A percentile compares a stretch with the other conserved stretches of the same genome.
phyloP scores from a whole-genome alignment of 2,888 invertebrate genomes.

The Conomelus anceps region DNA sequence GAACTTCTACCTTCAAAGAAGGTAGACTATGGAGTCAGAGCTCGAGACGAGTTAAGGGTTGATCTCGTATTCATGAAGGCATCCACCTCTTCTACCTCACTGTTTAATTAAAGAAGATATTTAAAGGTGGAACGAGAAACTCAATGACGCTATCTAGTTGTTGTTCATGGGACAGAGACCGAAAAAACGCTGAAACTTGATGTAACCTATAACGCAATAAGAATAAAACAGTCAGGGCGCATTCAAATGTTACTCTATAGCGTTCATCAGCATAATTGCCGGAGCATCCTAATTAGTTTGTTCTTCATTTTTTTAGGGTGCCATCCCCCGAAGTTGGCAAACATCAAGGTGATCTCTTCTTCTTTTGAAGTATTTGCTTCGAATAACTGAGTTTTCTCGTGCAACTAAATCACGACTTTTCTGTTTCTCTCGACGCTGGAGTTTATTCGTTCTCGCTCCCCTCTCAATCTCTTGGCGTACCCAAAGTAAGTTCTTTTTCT shows the following conservation, averaged over 20 bases:
- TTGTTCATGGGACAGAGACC: not conserved
- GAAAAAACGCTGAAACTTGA: not conserved
- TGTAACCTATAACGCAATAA: not conserved
- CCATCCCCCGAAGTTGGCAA: not conserved
- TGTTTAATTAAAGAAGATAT: not conserved
- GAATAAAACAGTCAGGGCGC: not conserved
- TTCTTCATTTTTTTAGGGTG: not conserved
- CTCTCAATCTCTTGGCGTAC: not conserved
- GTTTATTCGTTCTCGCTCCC: not conserved
- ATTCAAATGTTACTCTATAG: not conserved
- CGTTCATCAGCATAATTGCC: not conserved
- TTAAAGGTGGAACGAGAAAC: not conserved
- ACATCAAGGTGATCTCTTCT: not conserved
- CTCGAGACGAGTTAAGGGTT: not conserved
- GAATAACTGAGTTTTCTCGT: not conserved
- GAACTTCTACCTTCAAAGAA: not conserved
- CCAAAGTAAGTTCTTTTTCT: not conserved
- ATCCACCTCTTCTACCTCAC: no score
- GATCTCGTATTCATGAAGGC: not conserved
- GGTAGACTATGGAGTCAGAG: not conserved
- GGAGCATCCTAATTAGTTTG: not conserved
- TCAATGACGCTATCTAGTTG: not conserved
- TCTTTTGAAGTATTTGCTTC: not conserved
- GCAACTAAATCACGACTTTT: not conserved
- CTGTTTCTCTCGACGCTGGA: not conserved